A percentile compares a stretch with the other conserved stretches of the same genome.
Conservation (phyloP, 2,113 vertebrate species). For the Pyrgilauda ruficollis region DNA sequence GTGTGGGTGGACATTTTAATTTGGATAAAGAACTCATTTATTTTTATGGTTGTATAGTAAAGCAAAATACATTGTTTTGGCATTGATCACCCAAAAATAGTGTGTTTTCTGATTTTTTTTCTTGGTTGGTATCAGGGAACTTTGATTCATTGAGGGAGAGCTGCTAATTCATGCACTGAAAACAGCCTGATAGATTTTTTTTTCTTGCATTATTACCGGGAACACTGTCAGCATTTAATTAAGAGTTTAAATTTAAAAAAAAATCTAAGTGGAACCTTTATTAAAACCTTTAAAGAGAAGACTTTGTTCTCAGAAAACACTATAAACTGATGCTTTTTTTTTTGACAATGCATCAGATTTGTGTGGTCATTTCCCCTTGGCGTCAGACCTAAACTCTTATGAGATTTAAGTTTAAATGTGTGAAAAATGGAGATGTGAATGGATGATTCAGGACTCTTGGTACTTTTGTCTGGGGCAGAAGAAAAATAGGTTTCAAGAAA, state of each 20-base stretch:
- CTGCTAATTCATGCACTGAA: neutral
- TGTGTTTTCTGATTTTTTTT: neutral
- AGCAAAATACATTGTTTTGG: neutral
- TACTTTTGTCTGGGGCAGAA: neutral
- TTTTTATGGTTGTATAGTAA: neutral
- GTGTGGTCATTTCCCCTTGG: neutral
- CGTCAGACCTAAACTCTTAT: neutral
- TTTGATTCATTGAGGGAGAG: neutral
- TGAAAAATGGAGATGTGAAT: slow-evolving; percentile 46
- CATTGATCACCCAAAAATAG: neutral
- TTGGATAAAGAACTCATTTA: neutral
- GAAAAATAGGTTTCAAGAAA: slow-evolving; percentile 30
- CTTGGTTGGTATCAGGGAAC: neutral
- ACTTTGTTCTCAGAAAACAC: neutral
- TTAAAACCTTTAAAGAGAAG: neutral
- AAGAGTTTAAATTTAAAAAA: neutral
- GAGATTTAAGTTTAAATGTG: slow-evolving; percentile 31
- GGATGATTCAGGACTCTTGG: slow-evolving; percentile 15
- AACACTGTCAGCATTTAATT: neutral
- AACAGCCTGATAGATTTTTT: neutral
- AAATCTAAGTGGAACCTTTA: neutral
- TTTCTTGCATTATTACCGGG: neutral
- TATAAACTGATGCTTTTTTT: neutral
- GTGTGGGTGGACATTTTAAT: neutral
- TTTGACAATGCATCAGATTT: neutral